phyloP scores from a whole-genome alignment of 2,888 invertebrate species.

The Nomada fabriciana region DNA sequence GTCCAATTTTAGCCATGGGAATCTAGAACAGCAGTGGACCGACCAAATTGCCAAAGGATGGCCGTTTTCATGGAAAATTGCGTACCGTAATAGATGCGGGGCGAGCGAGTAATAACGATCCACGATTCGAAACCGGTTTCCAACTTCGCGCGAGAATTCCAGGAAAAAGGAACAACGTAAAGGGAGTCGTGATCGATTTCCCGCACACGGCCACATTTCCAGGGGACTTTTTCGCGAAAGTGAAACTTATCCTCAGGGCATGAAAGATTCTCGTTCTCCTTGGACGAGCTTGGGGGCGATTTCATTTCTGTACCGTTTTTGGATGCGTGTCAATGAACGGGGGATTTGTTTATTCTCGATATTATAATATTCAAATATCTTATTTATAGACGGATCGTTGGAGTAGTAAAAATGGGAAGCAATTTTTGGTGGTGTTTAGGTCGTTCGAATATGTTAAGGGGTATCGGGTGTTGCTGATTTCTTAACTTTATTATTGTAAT shows the following conservation, averaged over 20 bases:
- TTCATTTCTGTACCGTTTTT: conserved; percentile 24
- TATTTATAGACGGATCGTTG: background rate
- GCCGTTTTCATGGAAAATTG: conserved; percentile 15
- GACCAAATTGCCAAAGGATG: background rate
- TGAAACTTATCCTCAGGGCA: conserved; percentile 43
- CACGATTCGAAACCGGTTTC: conserved; percentile 62
- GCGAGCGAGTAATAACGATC: conserved; percentile 11
- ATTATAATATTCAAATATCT: conserved; percentile 8
- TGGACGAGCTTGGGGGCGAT: conserved; percentile 20
- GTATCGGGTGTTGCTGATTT: background rate
- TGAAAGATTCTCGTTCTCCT: conserved; percentile 42
- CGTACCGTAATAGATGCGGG: conserved; percentile 4
- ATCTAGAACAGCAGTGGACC: background rate
- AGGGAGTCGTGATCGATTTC: conserved; percentile 53
- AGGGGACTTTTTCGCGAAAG: conserved; percentile 58
- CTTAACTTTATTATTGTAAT: background rate
- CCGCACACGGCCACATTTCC: conserved; percentile 39
- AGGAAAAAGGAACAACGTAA: conserved; percentile 66
- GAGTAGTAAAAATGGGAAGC: too few relatives aligned
- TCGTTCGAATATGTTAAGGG: too few relatives aligned
- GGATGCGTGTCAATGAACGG: too few relatives aligned
- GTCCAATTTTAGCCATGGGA: conserved; percentile 22
- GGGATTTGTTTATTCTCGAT: too few relatives aligned
- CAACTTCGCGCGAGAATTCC: conserved; percentile 44
- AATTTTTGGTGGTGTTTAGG: too few relatives aligned